A percentile compares a stretch with the other conserved stretches of the same genome.
phyloP scores from a whole-genome alignment of 2,113 vertebrate species.

The Camelus bactrianus region DNA sequence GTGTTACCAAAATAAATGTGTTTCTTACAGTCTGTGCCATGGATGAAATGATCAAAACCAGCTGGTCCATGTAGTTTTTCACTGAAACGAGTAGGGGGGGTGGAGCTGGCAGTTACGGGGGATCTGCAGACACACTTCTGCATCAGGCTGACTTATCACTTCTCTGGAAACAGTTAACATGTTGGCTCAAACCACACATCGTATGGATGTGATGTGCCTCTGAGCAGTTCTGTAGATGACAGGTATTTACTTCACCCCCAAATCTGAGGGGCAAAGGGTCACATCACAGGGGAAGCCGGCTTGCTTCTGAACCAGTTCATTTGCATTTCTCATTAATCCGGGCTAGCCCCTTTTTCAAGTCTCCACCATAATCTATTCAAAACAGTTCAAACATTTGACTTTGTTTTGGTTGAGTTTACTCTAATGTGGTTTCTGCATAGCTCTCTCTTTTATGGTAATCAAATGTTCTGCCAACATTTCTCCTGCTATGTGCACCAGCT shows the following conservation, averaged over 20 bases:
- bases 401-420: constrained; percentile 86
- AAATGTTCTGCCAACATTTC: constrained; percentile 90
- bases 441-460: constrained; percentile 90
- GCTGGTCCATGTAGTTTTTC: constrained; percentile 58
- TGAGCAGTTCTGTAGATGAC: constrained; percentile 29
- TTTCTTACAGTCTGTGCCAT: constrained; percentile 76
- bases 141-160: constrained; percentile 14
- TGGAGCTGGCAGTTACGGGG: constrained; percentile 12
- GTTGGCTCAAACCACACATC: not conserved
- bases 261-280: constrained; percentile 47
- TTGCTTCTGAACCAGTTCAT: constrained; percentile 76
- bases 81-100: not conserved
- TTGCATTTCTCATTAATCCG: constrained; percentile 84
- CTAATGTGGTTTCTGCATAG: constrained; percentile 87
- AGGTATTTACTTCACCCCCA: constrained; percentile 74
- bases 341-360: constrained; percentile 83
- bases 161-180: constrained; percentile 55
- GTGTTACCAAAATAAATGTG: constrained; percentile 75
- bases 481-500: constrained; percentile 87
- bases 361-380: constrained; percentile 80
- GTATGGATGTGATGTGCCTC: not conserved
- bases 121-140: constrained; percentile 16
- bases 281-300: constrained; percentile 66
- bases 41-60: constrained; percentile 75
- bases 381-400: constrained; percentile 87